A percentile compares a stretch with the other conserved stretches of the same genome.
These are phyloP conservation scores for Leptodactylus fallax DNA, from an alignment of 2,797 vertebrate genomes.

Conservation along the genomic window DNA sequence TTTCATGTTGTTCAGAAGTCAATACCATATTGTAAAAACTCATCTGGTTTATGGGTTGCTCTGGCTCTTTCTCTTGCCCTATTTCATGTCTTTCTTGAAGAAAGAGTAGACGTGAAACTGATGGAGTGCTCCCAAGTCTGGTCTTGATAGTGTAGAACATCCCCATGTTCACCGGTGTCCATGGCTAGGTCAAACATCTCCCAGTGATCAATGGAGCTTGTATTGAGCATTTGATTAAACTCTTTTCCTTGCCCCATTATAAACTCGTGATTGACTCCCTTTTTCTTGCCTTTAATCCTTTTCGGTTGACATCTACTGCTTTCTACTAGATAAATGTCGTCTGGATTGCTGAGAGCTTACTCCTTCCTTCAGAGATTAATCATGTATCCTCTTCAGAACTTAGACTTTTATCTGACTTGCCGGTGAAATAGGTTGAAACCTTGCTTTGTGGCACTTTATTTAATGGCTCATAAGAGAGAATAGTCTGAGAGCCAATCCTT, in stretches of 20 bases:
- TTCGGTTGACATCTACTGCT: conserved; percentile 46
- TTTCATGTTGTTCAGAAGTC: neutral
- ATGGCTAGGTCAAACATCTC: conserved; percentile 42
- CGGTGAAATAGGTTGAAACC: conserved; percentile 26
- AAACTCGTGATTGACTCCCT: conserved; percentile 49
- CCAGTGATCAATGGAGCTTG: conserved; percentile 54
- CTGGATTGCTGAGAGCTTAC: conserved; percentile 38
- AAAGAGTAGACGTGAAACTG: conserved; percentile 17
- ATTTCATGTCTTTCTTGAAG: conserved; percentile 46
- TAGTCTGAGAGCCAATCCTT: neutral
- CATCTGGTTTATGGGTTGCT: conserved; percentile 41
- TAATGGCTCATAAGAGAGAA: conserved; percentile 13
- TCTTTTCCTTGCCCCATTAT: conserved; percentile 44
- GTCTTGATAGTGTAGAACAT: conserved; percentile 5
- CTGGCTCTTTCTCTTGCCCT: conserved; percentile 10
- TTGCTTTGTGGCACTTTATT: conserved; percentile 34
- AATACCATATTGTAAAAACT: conserved; percentile 22
- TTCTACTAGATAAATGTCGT: conserved; percentile 38
- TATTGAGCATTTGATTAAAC: conserved; percentile 56
- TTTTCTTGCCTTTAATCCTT: conserved; percentile 48
- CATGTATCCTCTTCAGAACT: conserved; percentile 5
- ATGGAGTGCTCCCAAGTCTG: conserved; percentile 37
- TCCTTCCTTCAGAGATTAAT: conserved; percentile 39
- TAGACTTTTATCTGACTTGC: conserved; percentile 9
- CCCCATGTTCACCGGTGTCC: neutral